Evolutionary conservation across 1,140 invertebrate genomes (phyloP).

Genomic region (Drosophila fuyamai): DNA sequence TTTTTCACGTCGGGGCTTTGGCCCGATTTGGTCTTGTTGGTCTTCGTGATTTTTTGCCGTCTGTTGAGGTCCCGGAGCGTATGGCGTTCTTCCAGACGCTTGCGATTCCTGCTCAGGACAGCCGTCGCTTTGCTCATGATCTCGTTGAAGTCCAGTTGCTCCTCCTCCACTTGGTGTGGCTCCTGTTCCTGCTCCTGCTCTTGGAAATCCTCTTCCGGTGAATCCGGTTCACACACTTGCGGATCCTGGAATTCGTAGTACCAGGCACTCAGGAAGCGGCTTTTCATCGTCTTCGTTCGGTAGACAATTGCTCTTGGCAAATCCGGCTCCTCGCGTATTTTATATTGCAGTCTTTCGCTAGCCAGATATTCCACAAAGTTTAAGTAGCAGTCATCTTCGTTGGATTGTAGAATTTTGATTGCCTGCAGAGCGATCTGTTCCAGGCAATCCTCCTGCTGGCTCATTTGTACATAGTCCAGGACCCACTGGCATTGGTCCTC

Average conservation of each 20-base stretch:
- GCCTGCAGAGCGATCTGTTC: slow-evolving; percentile 45
- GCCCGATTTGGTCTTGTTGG: not conserved
- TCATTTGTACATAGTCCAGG: slow-evolving; percentile 52
- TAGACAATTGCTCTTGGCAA: slow-evolving; percentile 35
- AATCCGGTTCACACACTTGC: not conserved
- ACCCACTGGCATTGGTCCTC: slow-evolving; percentile 56
- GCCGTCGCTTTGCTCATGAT: slow-evolving; percentile 40
- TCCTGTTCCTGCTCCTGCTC: not conserved
- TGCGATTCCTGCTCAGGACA: slow-evolving; percentile 10
- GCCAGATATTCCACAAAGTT: slow-evolving; percentile 54
- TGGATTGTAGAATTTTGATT: slow-evolving; percentile 40
- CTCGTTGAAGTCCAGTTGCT: slow-evolving; percentile 24
- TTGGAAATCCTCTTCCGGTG: not conserved
- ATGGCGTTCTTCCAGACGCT: slow-evolving; percentile 11
- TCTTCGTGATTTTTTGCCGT: not conserved
- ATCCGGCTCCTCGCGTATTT: slow-evolving; percentile 7
- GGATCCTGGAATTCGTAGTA: slow-evolving; percentile 48
- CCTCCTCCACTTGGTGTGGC: not conserved
- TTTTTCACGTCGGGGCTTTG: not conserved
- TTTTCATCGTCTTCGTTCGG: slow-evolving; percentile 15
- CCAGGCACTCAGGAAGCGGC: slow-evolving; percentile 33
- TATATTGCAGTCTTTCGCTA: slow-evolving; percentile 25
- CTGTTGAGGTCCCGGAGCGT: slow-evolving; percentile 33
- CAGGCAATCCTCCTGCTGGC: slow-evolving; percentile 33
- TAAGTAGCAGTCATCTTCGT: slow-evolving; percentile 31